Percentiles rank a stretch among this genome's conserved stretches.
These are phyloP conservation scores for Endomychus coccineus DNA, from an alignment of 2,888 invertebrate species.

Conservation along the genomic window DNA sequence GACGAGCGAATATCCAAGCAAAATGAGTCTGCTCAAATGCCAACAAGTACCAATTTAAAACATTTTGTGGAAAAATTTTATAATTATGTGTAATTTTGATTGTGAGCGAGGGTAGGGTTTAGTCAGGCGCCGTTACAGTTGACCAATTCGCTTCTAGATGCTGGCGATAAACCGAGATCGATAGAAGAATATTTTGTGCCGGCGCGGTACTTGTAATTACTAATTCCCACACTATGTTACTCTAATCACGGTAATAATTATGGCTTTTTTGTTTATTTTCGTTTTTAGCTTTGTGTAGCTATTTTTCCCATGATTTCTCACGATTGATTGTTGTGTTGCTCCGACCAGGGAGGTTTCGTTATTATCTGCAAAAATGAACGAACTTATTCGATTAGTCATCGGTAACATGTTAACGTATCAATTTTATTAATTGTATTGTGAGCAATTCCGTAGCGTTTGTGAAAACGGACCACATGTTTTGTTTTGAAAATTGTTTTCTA, in stretches of 20 bases:
- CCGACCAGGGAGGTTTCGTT: too few relatives aligned
- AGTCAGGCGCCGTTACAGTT: not conserved
- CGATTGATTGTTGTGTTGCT: too few relatives aligned
- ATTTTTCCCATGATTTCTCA: constrained; percentile 41
- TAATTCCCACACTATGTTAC: constrained; percentile 42
- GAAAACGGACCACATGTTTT: too few relatives aligned
- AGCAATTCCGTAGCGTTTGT: too few relatives aligned
- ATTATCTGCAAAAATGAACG: too few relatives aligned
- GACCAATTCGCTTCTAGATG: constrained; percentile 25
- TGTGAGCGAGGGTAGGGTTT: constrained; percentile 37
- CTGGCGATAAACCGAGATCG: constrained; percentile 34
- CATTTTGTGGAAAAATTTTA: constrained; percentile 35
- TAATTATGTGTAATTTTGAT: constrained; percentile 44
- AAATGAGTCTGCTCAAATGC: too few relatives aligned
- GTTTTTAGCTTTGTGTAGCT: constrained; percentile 32
- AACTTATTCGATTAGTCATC: too few relatives aligned
- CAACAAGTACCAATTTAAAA: constrained; percentile 22
- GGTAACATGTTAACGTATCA: too few relatives aligned
- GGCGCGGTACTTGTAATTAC: constrained; percentile 42
- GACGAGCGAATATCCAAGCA: too few relatives aligned
- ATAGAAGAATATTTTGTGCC: constrained; percentile 24
- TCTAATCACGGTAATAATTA: constrained; percentile 43
- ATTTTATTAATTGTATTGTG: too few relatives aligned
- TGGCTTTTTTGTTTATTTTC: constrained; percentile 40
- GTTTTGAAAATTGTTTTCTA: too few relatives aligned